Base-by-base conservation (phyloP, 2,113 vertebrate species). In the Calypte anna region DNA sequence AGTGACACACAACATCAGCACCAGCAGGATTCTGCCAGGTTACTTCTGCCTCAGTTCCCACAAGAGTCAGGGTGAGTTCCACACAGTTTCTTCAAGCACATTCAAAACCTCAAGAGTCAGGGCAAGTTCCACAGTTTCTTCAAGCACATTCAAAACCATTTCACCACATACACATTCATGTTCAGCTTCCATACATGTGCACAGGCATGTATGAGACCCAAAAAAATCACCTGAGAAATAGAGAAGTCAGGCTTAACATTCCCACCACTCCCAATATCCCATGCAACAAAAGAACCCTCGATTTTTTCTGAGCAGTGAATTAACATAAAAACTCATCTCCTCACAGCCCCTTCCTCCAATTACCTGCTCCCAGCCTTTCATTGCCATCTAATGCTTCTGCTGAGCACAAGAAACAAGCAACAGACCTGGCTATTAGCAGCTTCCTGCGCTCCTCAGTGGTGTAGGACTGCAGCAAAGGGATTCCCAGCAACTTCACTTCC, bases 401-500 rank as follows among this genome's bases (percentile, higher is more conserved):
- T 82, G 55, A 85, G 51, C 27, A 43, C 77, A 74, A n/a, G 6
- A 74, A 89, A 38, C 53, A 68, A 62, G 61, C 51, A 63, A 86
- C 96, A 93, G 72, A 98, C 98, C 98, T 98, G 96, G 99, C 99
- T 95, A 99, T 96, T 44, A 99, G 98, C 90, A 99, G 98, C 94
- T 98, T 99, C 66, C 98, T 98, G 59, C 99, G 98, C 57, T 99
- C 99, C 67, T 99, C 98, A 0, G 98, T 98, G 95, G 97, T 98
- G 90, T 99, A 99, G 15, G 98, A 98, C 98, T 99, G 98, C 95
- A 99, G 96, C 88, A 99, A 97, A 86, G 99, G 99, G 87, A 99
- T 99, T 81, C 99, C 99, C 92, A 98, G 97, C 61, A 98, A 97
- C 85, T 99, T 98, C 79, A 99, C 98, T 94, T 99, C 99, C 97